Evolutionary conservation across 2,113 vertebrate species (phyloP), one percentile per base, ranked within the genome.

Genomic region (Cyanistes caeruleus): DNA sequence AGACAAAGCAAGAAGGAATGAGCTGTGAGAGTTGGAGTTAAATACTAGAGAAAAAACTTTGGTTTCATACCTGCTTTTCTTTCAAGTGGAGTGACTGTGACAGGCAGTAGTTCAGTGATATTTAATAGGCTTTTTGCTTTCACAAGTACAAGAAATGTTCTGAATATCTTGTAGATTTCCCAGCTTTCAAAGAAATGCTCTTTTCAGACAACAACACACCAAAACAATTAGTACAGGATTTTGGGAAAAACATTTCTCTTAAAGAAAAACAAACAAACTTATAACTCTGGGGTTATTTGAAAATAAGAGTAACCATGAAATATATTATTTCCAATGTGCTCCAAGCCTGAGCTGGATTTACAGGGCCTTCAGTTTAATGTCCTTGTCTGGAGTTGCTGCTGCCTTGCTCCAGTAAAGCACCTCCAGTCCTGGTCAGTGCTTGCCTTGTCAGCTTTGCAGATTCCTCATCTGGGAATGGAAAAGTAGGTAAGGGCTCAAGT

Each of bases 281-380:
- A 5, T 22, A 78, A 59, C 35, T 48, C 21, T 9, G 24, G 39
- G 7, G 9, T 75, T 73, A 28, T 48, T 79, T 64, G 30, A 48
- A 72, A 83, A 83, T 23, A 31, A 48, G 10, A 6, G 17, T 73
- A 84, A n/a, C 18, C 5, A 5, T n/a, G 19, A 73, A 83, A 25
- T 33, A 7, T 0, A 17, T 30, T 64, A 16, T 76, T 72, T 39
- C 35, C 43, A 20, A 27, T 27, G 65, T 48, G 28, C 39, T 44
- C 3, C 41, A 88, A 23, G 28, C 44, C 22, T 68, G 65, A 93
- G 74, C 67, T 82, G 88, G 52, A 30, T 82, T 67, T 82, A 5
- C 12, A 75, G 75, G 39, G 33, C 20, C 15, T 12, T 3, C 13
- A 46, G 43, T 44, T 72, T 0, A 0, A 0, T 1, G 0, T 19